Conservation (phyloP, 1,140 invertebrate genomes). For the Drosophila takahashii region DNA sequence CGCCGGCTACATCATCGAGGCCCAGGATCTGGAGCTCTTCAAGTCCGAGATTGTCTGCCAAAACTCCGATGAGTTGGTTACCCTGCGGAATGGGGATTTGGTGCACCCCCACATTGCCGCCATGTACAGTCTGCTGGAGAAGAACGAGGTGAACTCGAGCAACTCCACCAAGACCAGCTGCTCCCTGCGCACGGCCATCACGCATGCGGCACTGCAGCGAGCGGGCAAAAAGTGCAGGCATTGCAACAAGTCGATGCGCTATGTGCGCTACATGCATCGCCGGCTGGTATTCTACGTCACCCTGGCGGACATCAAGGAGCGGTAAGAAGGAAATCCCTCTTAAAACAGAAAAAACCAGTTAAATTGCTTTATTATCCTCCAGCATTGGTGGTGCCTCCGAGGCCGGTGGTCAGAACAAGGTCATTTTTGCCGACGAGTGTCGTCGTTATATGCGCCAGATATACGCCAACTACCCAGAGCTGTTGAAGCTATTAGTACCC, state of each 20-base stretch:
- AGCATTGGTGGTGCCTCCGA: slow-evolving; percentile 50
- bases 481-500: slow-evolving; percentile 90
- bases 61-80: slow-evolving; percentile 64
- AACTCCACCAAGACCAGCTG: slow-evolving; percentile 87
- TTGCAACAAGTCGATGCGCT: slow-evolving; percentile 87
- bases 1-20: slow-evolving; percentile 90
- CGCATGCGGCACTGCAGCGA: slow-evolving; percentile 86
- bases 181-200: slow-evolving; percentile 86
- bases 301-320: slow-evolving; percentile 82
- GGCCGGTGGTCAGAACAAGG: slow-evolving; percentile 68
- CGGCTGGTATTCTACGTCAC: slow-evolving; percentile 87
- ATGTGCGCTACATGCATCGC: slow-evolving; percentile 87
- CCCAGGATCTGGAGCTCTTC: slow-evolving; percentile 88
- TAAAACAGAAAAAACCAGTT: neutral
- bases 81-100: slow-evolving; percentile 65
- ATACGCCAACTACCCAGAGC: slow-evolving; percentile 90
- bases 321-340: slow-evolving; percentile 19
- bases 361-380: neutral
- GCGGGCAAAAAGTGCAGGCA: slow-evolving; percentile 87
- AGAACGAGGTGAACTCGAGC: slow-evolving; percentile 49
- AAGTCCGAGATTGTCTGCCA: slow-evolving; percentile 84
- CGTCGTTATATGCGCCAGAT: slow-evolving; percentile 90
- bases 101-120: slow-evolving; percentile 75
- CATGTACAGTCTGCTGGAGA: slow-evolving; percentile 58
- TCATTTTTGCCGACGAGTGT: slow-evolving; percentile 87